phyloP scores from a whole-genome alignment of 2,888 invertebrate species.

The Mystacides longicornis region DNA sequence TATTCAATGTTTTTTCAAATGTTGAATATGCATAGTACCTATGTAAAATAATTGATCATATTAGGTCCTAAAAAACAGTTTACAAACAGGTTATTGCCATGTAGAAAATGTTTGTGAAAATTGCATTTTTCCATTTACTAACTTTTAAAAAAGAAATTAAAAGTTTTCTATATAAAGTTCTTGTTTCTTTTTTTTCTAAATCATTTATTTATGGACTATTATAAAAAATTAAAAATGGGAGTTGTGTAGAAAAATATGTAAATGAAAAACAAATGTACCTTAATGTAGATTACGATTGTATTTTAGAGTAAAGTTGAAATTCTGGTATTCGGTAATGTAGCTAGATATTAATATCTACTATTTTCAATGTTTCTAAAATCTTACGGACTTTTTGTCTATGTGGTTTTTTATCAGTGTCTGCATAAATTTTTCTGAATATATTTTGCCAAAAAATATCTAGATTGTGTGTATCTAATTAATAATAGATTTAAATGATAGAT shows the following conservation, averaged over 20 bases:
- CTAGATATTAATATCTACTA: not conserved
- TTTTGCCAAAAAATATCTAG: constrained; percentile 4
- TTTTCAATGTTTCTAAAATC: not conserved
- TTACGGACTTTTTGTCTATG: not conserved
- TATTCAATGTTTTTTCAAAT: no score
- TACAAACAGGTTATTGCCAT: no score
- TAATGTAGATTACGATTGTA: not conserved
- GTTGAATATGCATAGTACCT: no score
- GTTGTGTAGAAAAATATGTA: not conserved
- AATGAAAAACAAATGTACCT: constrained; percentile 2
- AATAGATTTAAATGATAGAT: not conserved
- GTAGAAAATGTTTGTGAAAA: no score
- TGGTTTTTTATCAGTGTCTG: constrained; percentile 1
- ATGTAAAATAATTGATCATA: no score
- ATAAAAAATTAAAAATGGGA: no score
- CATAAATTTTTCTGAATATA: not conserved
- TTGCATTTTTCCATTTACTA: no score
- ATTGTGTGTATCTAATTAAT: not conserved
- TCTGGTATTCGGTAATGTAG: not conserved
- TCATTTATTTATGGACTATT: no score
- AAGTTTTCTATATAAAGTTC: no score
- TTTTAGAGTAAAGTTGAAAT: constrained; percentile 2
- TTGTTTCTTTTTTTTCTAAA: no score
- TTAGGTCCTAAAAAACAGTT: no score
- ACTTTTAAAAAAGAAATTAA: no score